Conservation (phyloP, 1,140 invertebrate species). For the Nixonia krombeini region DNA sequence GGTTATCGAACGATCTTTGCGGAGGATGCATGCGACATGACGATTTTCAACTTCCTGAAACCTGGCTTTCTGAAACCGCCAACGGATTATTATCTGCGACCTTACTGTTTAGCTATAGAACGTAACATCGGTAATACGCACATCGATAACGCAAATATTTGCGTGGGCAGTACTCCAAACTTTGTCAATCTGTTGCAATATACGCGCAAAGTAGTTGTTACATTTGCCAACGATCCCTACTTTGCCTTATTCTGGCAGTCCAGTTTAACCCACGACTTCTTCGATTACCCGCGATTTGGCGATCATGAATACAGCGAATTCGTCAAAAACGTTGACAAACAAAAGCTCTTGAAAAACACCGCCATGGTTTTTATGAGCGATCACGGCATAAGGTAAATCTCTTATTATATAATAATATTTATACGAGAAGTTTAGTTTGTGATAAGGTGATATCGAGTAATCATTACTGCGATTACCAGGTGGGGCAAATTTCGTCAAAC, state of each 20-base stretch:
- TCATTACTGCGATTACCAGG: constrained; percentile 12
- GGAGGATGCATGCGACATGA: constrained; percentile 74
- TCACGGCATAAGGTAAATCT: constrained; percentile 75
- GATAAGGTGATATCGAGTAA: too few relatives aligned
- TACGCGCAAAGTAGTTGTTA: constrained; percentile 68
- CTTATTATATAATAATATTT: too few relatives aligned
- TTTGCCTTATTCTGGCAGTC: constrained; percentile 72
- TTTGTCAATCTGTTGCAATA: constrained; percentile 67
- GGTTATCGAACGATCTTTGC: constrained; percentile 74
- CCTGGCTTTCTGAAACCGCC: constrained; percentile 73
- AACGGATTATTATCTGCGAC: constrained; percentile 75
- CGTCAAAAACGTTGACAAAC: constrained; percentile 48
- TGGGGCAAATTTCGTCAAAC: constrained; percentile 78
- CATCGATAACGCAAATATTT: constrained; percentile 71
- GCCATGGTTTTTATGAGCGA: constrained; percentile 79
- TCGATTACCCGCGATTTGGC: constrained; percentile 67
- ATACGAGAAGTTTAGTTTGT: too few relatives aligned
- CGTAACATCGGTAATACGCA: constrained; percentile 68
- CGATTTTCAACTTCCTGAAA: constrained; percentile 74
- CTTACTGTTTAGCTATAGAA: constrained; percentile 68
- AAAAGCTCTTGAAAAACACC: constrained; percentile 68
- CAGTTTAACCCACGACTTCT: constrained; percentile 71
- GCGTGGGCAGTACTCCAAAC: constrained; percentile 69
- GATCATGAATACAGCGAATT: constrained; percentile 63
- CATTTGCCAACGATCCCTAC: constrained; percentile 68